Percentiles rank a stretch among this genome's conserved stretches.
Evolutionary conservation across 2,113 vertebrate species (phyloP).

Genomic region (Hirundichthys speculiger): DNA sequence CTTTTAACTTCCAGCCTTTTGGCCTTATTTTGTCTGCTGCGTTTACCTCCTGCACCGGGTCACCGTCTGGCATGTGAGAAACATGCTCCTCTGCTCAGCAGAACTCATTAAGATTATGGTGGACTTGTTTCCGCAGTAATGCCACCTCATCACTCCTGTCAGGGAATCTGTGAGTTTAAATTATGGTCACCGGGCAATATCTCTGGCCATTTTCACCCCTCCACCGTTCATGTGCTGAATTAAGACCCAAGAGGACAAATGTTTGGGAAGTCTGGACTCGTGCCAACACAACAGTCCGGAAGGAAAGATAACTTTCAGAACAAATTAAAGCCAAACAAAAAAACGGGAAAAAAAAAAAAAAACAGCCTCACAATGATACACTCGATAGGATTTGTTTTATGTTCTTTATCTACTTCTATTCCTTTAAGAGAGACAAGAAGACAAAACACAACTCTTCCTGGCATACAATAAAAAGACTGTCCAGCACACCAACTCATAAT

Average conservation of each 20-base stretch:
- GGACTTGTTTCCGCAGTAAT: conserved; percentile 83
- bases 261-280: conserved; percentile 57
- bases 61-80: conserved; percentile 46
- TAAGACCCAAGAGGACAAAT: conserved; percentile 49
- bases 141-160: conserved; percentile 74
- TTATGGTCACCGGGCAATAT: conserved; percentile 69
- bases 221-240: conserved; percentile 64
- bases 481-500: too few species aligned
- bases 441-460: too few species aligned
- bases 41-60: conserved; percentile 51
- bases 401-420: too few species aligned
- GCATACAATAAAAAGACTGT: too few species aligned
- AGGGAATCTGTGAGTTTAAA: conserved; percentile 78
- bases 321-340: too few species aligned
- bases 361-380: not conserved
- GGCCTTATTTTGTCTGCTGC: conserved; percentile 29
- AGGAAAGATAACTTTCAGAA: too few species aligned
- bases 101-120: conserved; percentile 89
- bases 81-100: conserved; percentile 64
- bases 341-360: too few species aligned
- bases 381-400: not conserved
- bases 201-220: conserved; percentile 72
- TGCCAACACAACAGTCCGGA: conserved; percentile 18
- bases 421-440: too few species aligned
- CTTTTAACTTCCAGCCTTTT: conserved; percentile 2